Evolutionary conservation across 2,888 invertebrate genomes (phyloP).

Genomic region (Salticus scenicus): DNA sequence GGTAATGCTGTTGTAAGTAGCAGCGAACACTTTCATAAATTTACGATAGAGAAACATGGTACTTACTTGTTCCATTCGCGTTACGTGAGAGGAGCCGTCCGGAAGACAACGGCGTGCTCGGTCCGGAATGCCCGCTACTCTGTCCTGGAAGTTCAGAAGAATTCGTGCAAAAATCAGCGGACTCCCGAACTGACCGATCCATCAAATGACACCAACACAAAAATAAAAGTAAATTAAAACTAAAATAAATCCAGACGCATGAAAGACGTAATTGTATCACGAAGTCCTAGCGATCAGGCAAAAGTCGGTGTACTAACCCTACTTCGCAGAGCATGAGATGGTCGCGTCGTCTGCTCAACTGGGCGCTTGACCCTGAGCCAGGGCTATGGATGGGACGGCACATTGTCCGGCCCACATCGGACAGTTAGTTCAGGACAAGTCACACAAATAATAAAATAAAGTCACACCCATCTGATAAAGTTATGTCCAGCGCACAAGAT

Average conservation of each 20-base stretch:
- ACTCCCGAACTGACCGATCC: constrained; percentile 61
- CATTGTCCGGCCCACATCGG: constrained; percentile 60
- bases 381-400: constrained; percentile 24
- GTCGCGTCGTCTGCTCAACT: constrained; percentile 33
- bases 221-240: neutral
- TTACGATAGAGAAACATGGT: no score
- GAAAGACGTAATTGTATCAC: neutral
- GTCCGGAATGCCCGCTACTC: constrained; percentile 49
- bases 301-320: constrained; percentile 58
- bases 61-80: constrained; percentile 69
- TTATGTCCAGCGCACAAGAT: neutral
- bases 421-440: neutral
- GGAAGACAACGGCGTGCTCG: constrained; percentile 46
- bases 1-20: no score
- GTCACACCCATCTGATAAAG: constrained; percentile 42
- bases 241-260: neutral
- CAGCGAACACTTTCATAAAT: no score
- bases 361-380: neutral
- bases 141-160: constrained; percentile 39
- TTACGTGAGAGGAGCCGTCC: constrained; percentile 63
- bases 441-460: neutral
- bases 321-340: constrained; percentile 41
- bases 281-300: constrained; percentile 33
- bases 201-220: constrained; percentile 31
- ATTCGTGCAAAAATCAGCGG: constrained; percentile 53